Percentiles rank a stretch among this genome's conserved stretches.
These are phyloP conservation scores for Paralvinella palmiformis DNA, from an alignment of 1,140 invertebrate species.

Conservation along the genomic window DNA sequence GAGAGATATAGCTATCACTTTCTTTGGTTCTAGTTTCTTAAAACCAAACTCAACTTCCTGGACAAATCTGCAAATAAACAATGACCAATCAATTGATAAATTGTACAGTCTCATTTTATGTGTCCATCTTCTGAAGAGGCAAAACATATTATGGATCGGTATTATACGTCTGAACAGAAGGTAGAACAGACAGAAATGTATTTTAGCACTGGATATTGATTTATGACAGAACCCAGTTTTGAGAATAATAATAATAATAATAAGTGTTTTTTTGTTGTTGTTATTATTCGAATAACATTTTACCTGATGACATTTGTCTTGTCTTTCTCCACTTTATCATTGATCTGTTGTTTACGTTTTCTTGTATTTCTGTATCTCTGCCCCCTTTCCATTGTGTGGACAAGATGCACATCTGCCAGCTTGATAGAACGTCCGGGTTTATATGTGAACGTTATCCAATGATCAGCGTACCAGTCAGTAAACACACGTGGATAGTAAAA, in stretches of 20 bases:
- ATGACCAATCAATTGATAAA: too few relatives aligned
- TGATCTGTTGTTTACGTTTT: neutral
- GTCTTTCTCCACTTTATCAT: slow-evolving; percentile 7
- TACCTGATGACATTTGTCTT: slow-evolving; percentile 11
- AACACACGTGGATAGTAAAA: slow-evolving; percentile 15
- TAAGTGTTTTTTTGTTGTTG: too few relatives aligned
- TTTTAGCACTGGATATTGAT: neutral
- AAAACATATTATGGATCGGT: too few relatives aligned
- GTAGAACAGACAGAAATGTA: neutral
- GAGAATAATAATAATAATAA: neutral
- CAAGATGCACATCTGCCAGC: slow-evolving; percentile 11
- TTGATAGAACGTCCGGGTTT: slow-evolving; percentile 4
- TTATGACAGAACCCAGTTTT: neutral
- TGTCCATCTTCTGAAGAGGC: neutral
- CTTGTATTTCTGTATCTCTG: slow-evolving; percentile 2
- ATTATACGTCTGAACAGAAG: neutral
- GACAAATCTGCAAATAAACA: neutral
- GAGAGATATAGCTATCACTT: slow-evolving; percentile 19
- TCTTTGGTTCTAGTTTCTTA: neutral
- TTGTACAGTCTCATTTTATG: too few relatives aligned
- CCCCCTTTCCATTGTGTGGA: slow-evolving; percentile 15
- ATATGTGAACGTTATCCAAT: slow-evolving; percentile 18
- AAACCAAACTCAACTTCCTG: neutral
- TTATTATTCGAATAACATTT: too few relatives aligned
- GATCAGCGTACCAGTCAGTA: slow-evolving; percentile 20